Evolutionary conservation across 2,888 invertebrate genomes (phyloP).

Genomic region (Hyles lineata): DNA sequence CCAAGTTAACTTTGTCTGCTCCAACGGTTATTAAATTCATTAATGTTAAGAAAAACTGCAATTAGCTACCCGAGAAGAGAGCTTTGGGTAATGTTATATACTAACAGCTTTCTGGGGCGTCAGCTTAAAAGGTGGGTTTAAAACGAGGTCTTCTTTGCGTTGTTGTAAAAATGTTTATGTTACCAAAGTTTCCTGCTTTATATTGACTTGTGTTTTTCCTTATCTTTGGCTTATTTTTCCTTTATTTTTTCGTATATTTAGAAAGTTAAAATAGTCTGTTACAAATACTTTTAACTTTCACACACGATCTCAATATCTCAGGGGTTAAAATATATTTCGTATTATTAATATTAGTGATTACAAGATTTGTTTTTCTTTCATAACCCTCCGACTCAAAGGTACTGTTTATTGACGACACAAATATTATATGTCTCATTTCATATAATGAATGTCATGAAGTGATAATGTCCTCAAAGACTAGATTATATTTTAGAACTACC

Average conservation of each 20-base stretch:
- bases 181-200: constrained; percentile 4
- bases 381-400: too few species aligned
- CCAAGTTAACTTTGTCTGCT: constrained; percentile 49
- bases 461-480: too few species aligned
- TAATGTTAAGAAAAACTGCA: constrained; percentile 55
- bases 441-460: too few species aligned
- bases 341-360: too few species aligned
- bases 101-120: constrained; percentile 44
- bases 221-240: not conserved
- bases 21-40: constrained; percentile 58
- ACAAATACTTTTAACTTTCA: too few species aligned
- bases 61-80: constrained; percentile 50
- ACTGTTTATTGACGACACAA: too few species aligned
- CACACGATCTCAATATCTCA: too few species aligned
- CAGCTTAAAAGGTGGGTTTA: constrained; percentile 34
- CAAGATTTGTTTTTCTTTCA: too few species aligned
- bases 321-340: not conserved
- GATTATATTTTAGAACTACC: too few species aligned
- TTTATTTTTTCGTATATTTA: not conserved
- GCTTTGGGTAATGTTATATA: constrained; percentile 48
- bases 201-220: not conserved
- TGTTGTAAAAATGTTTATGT: constrained; percentile 4
- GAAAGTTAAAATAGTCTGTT: not conserved
- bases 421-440: too few species aligned
- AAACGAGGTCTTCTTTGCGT: constrained; percentile 32